These are phyloP conservation scores for Sesamia inferens DNA, from an alignment of 2,888 invertebrate genomes.

Conservation along the genomic window DNA sequence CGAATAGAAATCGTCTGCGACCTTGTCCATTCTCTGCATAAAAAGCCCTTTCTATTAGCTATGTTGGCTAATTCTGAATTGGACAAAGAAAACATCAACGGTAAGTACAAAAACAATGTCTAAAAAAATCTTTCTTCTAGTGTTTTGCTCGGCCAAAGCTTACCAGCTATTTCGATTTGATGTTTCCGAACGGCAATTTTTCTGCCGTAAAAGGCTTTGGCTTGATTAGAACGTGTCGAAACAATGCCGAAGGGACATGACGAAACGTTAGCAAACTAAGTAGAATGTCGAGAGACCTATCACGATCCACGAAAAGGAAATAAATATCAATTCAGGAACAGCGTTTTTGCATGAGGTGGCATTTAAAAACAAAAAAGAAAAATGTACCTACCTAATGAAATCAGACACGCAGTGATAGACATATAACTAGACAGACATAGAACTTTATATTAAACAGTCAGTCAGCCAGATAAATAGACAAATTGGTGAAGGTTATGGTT, in stretches of 20 bases:
- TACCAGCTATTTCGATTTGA: not conserved
- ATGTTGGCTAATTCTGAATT: not conserved
- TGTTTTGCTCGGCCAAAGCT: not conserved
- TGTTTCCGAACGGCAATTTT: constrained; percentile 22
- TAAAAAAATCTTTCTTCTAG: not conserved
- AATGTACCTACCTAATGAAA: not conserved
- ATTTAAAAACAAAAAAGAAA: constrained; percentile 3
- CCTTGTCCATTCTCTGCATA: not conserved
- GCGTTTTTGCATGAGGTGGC: constrained; percentile 19
- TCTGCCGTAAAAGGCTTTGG: constrained; percentile 19
- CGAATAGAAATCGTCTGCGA: not conserved
- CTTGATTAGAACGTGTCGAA: constrained; percentile 24
- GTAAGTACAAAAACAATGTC: not conserved
- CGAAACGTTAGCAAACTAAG: constrained; percentile 10
- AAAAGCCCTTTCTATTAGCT: not conserved
- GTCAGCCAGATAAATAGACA: not conserved
- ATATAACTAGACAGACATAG: not conserved
- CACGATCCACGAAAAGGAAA: constrained; percentile 12
- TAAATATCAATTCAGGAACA: constrained; percentile 15
- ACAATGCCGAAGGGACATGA: constrained; percentile 45
- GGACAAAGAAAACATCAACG: not conserved
- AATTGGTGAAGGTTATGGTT: not conserved
- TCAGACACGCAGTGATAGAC: not conserved
- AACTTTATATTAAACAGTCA: not conserved
- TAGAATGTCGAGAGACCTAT: constrained; percentile 41